A percentile compares a stretch with the other conserved stretches of the same genome.
phyloP scores from a whole-genome alignment of 2,113 vertebrate species.

The Seriola dumerili region DNA sequence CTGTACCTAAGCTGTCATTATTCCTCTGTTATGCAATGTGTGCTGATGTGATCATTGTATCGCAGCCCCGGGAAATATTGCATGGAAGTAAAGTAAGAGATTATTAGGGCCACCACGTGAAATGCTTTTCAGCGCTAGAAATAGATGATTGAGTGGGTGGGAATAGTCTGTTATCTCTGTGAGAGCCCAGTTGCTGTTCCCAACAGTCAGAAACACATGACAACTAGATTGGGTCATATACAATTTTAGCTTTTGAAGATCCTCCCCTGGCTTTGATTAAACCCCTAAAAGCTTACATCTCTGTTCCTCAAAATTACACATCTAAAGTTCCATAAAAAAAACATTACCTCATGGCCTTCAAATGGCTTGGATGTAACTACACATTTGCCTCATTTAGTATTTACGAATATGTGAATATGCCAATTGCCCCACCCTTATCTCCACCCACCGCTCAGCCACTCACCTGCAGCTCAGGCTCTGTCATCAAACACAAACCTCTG shows the following conservation, averaged over 20 bases:
- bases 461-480: not conserved
- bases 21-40: conserved; percentile 53
- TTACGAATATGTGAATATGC: not conserved
- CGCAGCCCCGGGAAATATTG: conserved; percentile 54
- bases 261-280: not conserved
- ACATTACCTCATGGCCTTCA: too few species aligned
- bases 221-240: not conserved
- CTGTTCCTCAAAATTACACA: not conserved
- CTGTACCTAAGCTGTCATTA: conserved; percentile 53
- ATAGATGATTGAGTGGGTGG: conserved; percentile 42
- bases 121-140: conserved; percentile 45
- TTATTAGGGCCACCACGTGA: conserved; percentile 55
- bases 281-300: not conserved
- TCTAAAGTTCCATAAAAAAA: not conserved
- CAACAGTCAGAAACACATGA: conserved; percentile 31
- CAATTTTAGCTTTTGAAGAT: not conserved
- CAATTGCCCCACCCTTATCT: not conserved
- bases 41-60: conserved; percentile 52
- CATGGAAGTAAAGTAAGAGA: conserved; percentile 47
- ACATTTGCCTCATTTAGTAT: not conserved
- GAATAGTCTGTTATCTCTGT: conserved; percentile 38
- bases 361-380: too few species aligned
- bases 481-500: not conserved
- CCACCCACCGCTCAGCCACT: not conserved
- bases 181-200: conserved; percentile 17